Base-by-base conservation (phyloP, 2,113 vertebrate species). In the Prunella fulvescens region DNA sequence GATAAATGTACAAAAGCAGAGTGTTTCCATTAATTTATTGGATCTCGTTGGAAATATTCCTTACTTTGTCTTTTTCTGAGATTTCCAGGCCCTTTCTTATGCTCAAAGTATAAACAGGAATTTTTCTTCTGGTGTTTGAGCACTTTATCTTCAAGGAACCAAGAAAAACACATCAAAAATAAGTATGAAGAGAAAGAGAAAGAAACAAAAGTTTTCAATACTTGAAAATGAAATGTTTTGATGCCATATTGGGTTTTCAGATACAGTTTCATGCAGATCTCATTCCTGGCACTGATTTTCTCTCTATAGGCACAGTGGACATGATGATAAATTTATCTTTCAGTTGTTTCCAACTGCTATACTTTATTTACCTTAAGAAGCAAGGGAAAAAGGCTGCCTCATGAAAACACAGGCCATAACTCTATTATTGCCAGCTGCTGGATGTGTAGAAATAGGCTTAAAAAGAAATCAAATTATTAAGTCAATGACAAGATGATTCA, bases 401-500 rank as follows among this genome's bases (percentile, higher is more conserved):
- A 29, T 58, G 81, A 67, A 93, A 95, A 74, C 4, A 0, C 24
- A 45, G 73, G 24, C 57, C 39, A 54, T 28, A 53, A 44, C 40
- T 89, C 76, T 58, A 28, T 76, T 88, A 62, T 39, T 92, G 35
- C 29, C 44, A 83, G 56, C 31, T 91, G 48, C 61, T 94, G 45
- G 28, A 69, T 90, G 39, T 64, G 45, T 45, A 67, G 77, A 90
- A 76, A 83, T 60, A 76, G 22, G 45, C 65, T 73, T 67, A 54
- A 90, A 58, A 54, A 91, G 50, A 45, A 87, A 90, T 69, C 56
- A 90, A 79, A 74, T 90, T 33, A 69, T 93, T 35, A 51, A 62
- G 51, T 93, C 81, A 65, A 51, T 70, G 60, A 45, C 53, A 94
- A 57, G 61, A 94, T 87, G 91, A 94, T 93, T 91, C 78, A 93